Conservation (phyloP, 1,140 invertebrate genomes). For the Drosophila burlai region DNA sequence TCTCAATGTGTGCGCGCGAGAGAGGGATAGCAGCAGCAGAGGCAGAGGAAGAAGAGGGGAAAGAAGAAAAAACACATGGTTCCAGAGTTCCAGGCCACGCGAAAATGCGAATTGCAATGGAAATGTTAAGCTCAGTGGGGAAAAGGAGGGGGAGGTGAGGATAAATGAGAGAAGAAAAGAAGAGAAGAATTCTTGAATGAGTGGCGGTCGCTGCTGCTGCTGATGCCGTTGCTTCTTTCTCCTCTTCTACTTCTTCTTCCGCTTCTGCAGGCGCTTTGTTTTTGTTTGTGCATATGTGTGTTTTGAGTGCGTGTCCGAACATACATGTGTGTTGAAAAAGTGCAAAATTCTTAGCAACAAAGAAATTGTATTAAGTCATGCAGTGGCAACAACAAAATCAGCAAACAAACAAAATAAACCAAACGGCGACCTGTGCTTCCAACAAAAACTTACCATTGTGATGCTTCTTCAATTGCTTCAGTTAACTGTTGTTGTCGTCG, state of each 20-base stretch:
- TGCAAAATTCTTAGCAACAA: constrained; percentile 34
- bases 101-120: constrained; percentile 22
- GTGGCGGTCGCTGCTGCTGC: constrained; percentile 5
- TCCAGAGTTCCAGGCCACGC: constrained; percentile 42
- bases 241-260: constrained; percentile 16
- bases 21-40: constrained; percentile 17
- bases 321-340: constrained; percentile 4
- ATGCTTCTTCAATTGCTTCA: constrained; percentile 24
- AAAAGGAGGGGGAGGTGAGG: background rate
- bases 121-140: background rate
- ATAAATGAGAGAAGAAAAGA: background rate
- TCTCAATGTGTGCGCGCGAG: constrained; percentile 5
- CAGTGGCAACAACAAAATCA: constrained; percentile 12
- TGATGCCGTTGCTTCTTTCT: background rate
- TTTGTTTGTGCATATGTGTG: constrained; percentile 17
- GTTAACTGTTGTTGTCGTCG: constrained; percentile 19
- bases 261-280: constrained; percentile 40
- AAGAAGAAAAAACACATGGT: constrained; percentile 39
- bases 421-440: background rate
- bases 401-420: constrained; percentile 8
- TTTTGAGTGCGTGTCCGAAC: background rate
- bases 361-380: constrained; percentile 54
- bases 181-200: constrained; percentile 40
- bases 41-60: background rate
- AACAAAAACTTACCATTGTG: constrained; percentile 38